Conservation (phyloP, 2,113 vertebrate genomes). For the Channa argus region DNA sequence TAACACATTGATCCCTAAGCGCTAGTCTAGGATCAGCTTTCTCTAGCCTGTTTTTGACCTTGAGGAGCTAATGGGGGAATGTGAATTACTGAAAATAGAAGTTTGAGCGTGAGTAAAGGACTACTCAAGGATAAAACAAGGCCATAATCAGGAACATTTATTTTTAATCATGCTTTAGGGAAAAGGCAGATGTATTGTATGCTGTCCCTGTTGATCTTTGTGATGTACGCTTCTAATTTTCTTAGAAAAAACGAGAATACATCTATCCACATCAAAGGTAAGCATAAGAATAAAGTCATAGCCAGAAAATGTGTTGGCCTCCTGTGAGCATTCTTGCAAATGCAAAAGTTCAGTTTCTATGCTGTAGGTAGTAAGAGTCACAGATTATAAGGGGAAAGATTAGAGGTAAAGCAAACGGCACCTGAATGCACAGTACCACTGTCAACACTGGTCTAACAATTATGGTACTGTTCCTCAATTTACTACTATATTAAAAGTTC, state of each 20-base stretch:
- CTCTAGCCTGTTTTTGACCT: no score
- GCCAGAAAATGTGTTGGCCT: constrained; percentile 74
- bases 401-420: constrained; percentile 39
- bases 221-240: constrained; percentile 74
- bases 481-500: constrained; percentile 55
- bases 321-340: constrained; percentile 67
- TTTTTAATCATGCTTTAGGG: no score
- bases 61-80: no score
- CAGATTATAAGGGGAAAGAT: constrained; percentile 15
- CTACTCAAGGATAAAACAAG: no score
- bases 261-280: constrained; percentile 75
- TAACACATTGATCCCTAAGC: no score
- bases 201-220: constrained; percentile 64
- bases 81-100: no score
- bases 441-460: constrained; percentile 12
- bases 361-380: constrained; percentile 64
- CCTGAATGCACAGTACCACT: constrained; percentile 22
- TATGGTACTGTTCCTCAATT: constrained; percentile 37
- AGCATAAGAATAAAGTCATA: constrained; percentile 68
- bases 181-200: constrained; percentile 27
- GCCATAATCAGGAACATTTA: no score
- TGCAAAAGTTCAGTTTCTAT: constrained; percentile 62
- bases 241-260: constrained; percentile 66
- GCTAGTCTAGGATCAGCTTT: no score
- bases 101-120: no score